phyloP scores from a whole-genome alignment of 2,888 invertebrate species.

The Schizotus pectinicornis region DNA sequence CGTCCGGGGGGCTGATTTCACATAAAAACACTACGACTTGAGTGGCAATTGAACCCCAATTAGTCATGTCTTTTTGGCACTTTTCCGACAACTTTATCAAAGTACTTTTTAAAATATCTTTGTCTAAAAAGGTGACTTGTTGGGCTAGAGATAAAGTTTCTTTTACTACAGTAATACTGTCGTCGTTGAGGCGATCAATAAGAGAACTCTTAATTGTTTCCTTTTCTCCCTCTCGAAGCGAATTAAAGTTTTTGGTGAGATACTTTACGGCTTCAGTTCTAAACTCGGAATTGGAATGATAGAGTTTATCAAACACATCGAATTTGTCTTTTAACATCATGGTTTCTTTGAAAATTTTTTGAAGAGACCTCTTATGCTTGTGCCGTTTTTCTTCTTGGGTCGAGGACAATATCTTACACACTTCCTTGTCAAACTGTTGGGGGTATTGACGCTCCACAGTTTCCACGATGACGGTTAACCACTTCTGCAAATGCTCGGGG shows the following conservation, averaged over 20 bases:
- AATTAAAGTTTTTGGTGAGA: conserved; percentile 63
- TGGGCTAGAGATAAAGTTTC: conserved; percentile 61
- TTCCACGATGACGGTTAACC: conserved; percentile 60
- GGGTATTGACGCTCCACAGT: conserved; percentile 76
- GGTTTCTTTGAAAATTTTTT: conserved; percentile 44
- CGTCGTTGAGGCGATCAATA: conserved; percentile 71
- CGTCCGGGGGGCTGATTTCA: conserved; percentile 49
- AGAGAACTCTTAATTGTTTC: conserved; percentile 71
- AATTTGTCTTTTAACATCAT: conserved; percentile 41
- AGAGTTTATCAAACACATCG: conserved; percentile 71
- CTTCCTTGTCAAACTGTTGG: conserved; percentile 70
- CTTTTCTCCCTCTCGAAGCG: conserved; percentile 61
- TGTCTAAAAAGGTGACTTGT: conserved; percentile 33
- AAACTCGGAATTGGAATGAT: conserved; percentile 71
- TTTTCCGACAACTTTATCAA: conserved; percentile 63
- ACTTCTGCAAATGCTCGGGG: conserved; percentile 38
- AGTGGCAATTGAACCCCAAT: conserved; percentile 57
- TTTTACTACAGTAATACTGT: conserved; percentile 66
- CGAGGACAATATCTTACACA: conserved; percentile 64
- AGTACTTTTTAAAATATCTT: conserved; percentile 55
- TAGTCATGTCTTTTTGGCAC: conserved; percentile 45
- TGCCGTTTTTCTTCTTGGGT: conserved; percentile 29
- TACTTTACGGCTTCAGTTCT: conserved; percentile 72
- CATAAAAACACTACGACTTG: conserved; percentile 40
- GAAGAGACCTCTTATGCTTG: conserved; percentile 39